Evolutionary conservation across 1,140 invertebrate genomes (phyloP), one percentile per base, ranked within the genome.

Genomic region (Aphidius gifuensis): DNA sequence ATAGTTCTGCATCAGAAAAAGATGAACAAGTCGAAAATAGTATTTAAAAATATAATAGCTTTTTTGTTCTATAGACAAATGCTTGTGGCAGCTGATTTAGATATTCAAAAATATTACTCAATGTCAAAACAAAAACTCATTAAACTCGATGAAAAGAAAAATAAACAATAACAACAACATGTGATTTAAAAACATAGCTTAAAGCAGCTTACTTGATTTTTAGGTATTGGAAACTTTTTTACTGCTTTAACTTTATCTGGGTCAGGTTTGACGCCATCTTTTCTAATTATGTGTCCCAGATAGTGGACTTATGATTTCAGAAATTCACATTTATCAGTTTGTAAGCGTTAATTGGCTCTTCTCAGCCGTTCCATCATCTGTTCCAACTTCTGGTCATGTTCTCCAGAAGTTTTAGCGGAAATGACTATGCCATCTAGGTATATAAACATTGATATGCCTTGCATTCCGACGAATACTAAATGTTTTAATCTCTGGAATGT

Each of bases 201-300:
- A n/a, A n/a, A n/a, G n/a, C n/a, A n/a, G n/a, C n/a, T n/a, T n/a
- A n/a, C n/a, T 6, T 51, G 4, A 58, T 68, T 77, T 66, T 68
- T 77, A n/a, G 81, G 77, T 39, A 40, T 58, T 8, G 79, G 76
- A 65, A 74, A 80, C 23, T 81, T 68, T 62, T 65, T 57, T 11
- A 83, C 58, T 5, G 69, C 64, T 53, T 60, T 59, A n/a, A 80
- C 69, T 74, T 83, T 83, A 5, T 67, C 55, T 11, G 74, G 77
- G 66, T 82, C 72, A 6, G 80, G 78, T 58, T 64, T 65, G 5
- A 85, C 69, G 9, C 82, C 81, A 5, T 78, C 55, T 43, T 68
- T 59, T 4, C 74, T 70, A 43, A 82, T 68, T 4, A 75, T 61
- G 60, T 82, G 80, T 8, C 81, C 81, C 39, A 84, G 67, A 67